Base-by-base conservation (phyloP, 2,797 vertebrate species). In the Channallabes apus region DNA sequence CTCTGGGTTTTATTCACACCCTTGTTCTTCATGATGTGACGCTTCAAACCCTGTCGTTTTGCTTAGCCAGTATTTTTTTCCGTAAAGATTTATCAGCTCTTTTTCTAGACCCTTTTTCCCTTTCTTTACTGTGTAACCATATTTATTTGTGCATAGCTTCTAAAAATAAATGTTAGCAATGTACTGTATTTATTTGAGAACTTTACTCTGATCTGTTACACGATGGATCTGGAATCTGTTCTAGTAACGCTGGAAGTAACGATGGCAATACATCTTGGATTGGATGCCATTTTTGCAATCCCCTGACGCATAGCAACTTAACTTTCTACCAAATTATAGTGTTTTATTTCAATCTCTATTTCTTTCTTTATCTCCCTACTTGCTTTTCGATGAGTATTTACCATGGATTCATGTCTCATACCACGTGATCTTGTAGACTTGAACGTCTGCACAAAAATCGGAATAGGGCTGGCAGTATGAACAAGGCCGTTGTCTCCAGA, bases 1-100 rank as follows among this genome's bases (percentile, higher is more conserved):
- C 17, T 65, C 35, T 65, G 4, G 2, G 17, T 82, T 22, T 80
- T 69, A 29, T 82, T 82, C 11, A 82, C 64, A 82, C 64, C 80
- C 64, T 29, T 20, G 15, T 68, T 56, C 80, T 65, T 67, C 27
- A n/a, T 67, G 24, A 46, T 38, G 20, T 78, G 32, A 38, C 20
- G 6, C 18, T 15, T 61, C 20, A 35, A 78, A 35, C 29, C 61
- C 61, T 67, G 62, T 17, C 41, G 32, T n/a, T 81, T 38, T 65
- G 7, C 29, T 77, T 58, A 77, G 75, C 54, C 54, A 61, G 18
- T 59, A 15, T 38, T 62, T 67, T 68, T 20, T 29, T 17, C 7
- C 2, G 20, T 4, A 56, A 20, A 18, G 4, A 2, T 46, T 46
- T 46, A 27, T 27, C 9, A 65, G 27, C n/a, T 32, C 14, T 6